Percentiles rank a stretch among this genome's conserved stretches.
phyloP scores from a whole-genome alignment of 2,113 vertebrate genomes.

The Nanorana parkeri region DNA sequence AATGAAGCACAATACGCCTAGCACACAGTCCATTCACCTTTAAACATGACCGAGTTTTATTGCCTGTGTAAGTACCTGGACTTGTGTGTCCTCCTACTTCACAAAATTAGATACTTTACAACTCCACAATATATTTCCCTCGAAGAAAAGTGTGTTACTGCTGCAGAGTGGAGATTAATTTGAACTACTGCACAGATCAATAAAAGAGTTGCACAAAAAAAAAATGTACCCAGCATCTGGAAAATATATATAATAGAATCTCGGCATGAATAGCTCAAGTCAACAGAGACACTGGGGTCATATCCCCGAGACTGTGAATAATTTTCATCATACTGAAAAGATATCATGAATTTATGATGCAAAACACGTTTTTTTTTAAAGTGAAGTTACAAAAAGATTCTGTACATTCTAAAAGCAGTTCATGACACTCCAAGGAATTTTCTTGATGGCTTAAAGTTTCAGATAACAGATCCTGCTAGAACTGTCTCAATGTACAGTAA shows the following conservation, averaged over 20 bases:
- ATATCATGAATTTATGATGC: constrained; percentile 10
- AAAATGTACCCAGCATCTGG: constrained; percentile 41
- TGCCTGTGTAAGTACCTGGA: neutral
- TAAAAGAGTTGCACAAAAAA: constrained; percentile 7
- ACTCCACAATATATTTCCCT: constrained; percentile 2
- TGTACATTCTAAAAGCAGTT: constrained; percentile 25
- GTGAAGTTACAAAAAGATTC: neutral
- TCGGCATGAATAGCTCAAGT: constrained; percentile 6
- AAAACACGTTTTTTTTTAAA: neutral
- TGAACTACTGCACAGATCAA: constrained; percentile 29
- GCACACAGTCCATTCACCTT: neutral
- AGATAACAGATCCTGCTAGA: constrained; percentile 27
- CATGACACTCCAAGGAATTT: constrained; percentile 38
- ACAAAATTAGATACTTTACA: neutral
- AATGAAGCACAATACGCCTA: too few species aligned
- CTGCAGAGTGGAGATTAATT: neutral
- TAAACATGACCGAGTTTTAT: neutral
- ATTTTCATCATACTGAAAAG: constrained; percentile 11
- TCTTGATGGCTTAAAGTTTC: constrained; percentile 1
- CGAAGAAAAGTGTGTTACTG: constrained; percentile 2
- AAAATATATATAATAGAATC: constrained; percentile 12
- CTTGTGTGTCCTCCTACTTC: constrained; percentile 10
- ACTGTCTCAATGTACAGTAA: constrained; percentile 8
- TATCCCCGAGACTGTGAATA: constrained; percentile 21
- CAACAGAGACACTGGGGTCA: constrained; percentile 11